Base-by-base conservation (phyloP, 2,113 vertebrate species). In the Phoenicopterus ruber region DNA sequence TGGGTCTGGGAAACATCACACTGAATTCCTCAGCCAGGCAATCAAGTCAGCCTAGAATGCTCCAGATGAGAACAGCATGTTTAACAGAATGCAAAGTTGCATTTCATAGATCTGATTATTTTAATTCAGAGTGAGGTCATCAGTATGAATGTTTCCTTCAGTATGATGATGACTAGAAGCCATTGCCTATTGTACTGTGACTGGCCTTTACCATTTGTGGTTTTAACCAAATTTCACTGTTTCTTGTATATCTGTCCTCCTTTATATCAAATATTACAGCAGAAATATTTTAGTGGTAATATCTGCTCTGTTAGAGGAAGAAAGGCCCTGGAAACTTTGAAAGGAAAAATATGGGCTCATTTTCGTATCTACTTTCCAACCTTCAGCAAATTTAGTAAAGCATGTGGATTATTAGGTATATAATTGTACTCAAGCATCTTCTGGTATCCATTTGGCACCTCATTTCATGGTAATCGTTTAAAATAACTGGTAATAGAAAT, bases 401-500 rank as follows among this genome's bases (percentile, higher is more conserved):
- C 52, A 58, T 85, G 28, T 59, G 66, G 65, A 94, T 94, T 94
- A 91, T 93, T 85, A 89, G 36, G 62, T 78, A 95, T 61, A 49
- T 80, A 87, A 82, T 87, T 87, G 36, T 77, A 77, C 66, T 87
- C 54, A 78, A 86, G 44, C 38, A 86, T 79, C 86, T 82, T 88
- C 81, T 89, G 89, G 78, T 87, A 95, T 94, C 67, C 89, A 86
- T 94, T 91, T 93, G 63, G 55, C 95, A 95, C 81, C 74, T 97
- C 58, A 66, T 96, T 93, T 85, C 22, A 38, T 7, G 21, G 78
- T 83, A 94, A 94, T 87, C 1, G 72, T 72, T 95, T 94, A 62
- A 94, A 96, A 94, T 95, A 89, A 58, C 66, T 85, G 32, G 65
- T 74, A 96, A 95, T 58, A 84, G 83, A 82, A 94, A 91, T 94